Percentiles rank a stretch among this genome's conserved stretches.
Conservation (phyloP, 2,113 vertebrate species). For the Rhineura floridana region DNA sequence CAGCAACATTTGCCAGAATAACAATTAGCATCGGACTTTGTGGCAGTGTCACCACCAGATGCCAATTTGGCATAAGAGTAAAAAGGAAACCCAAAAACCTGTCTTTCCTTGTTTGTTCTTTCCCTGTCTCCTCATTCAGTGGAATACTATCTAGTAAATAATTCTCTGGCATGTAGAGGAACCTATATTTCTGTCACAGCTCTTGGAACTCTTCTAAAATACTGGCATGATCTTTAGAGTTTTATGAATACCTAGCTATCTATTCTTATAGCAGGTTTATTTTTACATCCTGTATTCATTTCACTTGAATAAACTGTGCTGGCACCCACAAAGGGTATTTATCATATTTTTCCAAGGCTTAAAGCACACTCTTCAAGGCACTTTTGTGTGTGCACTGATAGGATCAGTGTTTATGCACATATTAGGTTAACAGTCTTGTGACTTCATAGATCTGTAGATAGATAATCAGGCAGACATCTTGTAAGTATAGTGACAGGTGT, state of each 20-base stretch:
- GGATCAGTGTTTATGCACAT: not conserved
- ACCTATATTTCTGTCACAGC: conserved; percentile 6
- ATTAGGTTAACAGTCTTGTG: fast-evolving
- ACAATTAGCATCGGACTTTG: conserved; percentile 5
- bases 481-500: not conserved
- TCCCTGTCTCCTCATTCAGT: conserved; percentile 2
- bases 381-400: not conserved
- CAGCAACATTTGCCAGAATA: conserved; percentile 11
- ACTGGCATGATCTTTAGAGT: not conserved
- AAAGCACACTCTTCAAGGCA: not conserved
- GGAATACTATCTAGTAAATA: conserved; percentile 9
- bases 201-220: conserved; percentile 22
- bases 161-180: conserved; percentile 4
- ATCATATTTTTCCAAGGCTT: conserved; percentile 6
- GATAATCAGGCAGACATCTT: not conserved
- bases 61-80: not conserved
- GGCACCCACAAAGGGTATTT: not conserved
- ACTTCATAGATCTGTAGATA: not conserved
- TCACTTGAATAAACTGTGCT: conserved; percentile 1
- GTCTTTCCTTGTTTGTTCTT: not conserved
- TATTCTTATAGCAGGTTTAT: conserved; percentile 15
- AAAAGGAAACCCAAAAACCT: not conserved
- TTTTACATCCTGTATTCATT: conserved; percentile 36
- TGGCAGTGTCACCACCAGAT: not conserved
- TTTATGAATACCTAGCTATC: conserved; percentile 5